Conservation (phyloP, 2,888 invertebrate genomes). For the Arrhopalites spinosus region DNA sequence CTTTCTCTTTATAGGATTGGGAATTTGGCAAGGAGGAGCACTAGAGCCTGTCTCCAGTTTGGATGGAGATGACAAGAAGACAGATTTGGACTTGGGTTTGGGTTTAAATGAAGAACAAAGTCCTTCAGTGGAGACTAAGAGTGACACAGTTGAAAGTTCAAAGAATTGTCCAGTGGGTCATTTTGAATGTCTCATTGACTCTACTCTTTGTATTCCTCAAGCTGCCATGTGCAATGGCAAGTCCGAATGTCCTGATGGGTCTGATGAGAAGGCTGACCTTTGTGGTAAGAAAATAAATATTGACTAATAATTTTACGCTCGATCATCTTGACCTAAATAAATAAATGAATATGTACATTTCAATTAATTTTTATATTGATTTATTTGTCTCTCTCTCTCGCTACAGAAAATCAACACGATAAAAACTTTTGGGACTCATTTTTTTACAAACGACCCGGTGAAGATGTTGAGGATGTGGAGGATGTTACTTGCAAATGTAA, state of each 20-base stretch:
- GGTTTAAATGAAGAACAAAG: neutral
- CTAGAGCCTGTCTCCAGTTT: neutral
- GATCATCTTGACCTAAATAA: too few relatives aligned
- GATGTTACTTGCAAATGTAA: constrained; percentile 51
- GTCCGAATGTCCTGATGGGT: constrained; percentile 47
- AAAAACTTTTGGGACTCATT: constrained; percentile 54
- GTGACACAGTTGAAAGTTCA: too few relatives aligned
- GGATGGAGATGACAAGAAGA: neutral
- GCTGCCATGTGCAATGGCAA: constrained; percentile 50
- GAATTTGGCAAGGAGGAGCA: neutral
- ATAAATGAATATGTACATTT: too few relatives aligned
- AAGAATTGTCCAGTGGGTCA: constrained; percentile 47
- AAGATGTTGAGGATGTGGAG: constrained; percentile 50
- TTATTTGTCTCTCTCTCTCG: too few relatives aligned
- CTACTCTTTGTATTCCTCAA: constrained; percentile 51
- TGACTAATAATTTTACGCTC: too few relatives aligned
- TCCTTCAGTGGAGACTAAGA: neutral
- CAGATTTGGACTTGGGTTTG: neutral
- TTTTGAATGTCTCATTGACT: constrained; percentile 48
- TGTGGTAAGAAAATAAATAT: constrained; percentile 42
- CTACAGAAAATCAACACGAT: constrained; percentile 50
- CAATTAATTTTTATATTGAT: too few relatives aligned
- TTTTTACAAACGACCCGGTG: constrained; percentile 53
- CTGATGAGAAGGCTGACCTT: constrained; percentile 43
- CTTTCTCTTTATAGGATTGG: neutral